A percentile compares a stretch with the other conserved stretches of the same genome.
These are phyloP conservation scores for Spinibarbus caldwelli DNA, from an alignment of 2,797 vertebrate species.

Conservation along the genomic window DNA sequence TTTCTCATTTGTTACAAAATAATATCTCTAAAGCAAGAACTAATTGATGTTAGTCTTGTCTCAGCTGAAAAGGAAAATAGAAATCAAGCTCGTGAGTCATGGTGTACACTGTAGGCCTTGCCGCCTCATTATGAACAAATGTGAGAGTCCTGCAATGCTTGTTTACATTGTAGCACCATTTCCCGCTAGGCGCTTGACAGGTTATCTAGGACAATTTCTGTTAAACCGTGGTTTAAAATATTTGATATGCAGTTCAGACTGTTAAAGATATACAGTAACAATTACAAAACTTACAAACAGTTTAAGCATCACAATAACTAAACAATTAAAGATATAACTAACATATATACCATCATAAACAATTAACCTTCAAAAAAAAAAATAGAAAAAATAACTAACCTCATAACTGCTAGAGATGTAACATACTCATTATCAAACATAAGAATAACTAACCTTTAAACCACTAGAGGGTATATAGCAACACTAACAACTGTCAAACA, in stretches of 20 bases:
- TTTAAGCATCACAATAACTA: background rate
- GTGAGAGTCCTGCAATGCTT: conserved; percentile 34
- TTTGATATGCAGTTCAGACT: background rate
- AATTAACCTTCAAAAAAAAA: background rate
- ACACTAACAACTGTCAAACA: background rate
- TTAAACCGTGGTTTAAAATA: background rate
- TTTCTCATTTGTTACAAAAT: conserved; percentile 10
- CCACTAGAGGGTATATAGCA: background rate
- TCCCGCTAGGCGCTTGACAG: conserved; percentile 6
- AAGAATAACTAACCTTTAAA: background rate
- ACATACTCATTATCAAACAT: background rate
- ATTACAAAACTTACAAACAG: background rate
- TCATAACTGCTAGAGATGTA: background rate
- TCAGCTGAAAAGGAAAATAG: background rate
- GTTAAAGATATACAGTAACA: conserved; percentile 3
- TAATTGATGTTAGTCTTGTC: background rate
- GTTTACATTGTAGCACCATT: conserved; percentile 19
- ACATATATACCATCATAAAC: background rate
- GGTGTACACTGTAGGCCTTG: conserved; percentile 12
- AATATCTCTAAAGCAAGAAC: background rate
- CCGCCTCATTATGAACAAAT: conserved; percentile 34
- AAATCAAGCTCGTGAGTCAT: background rate
- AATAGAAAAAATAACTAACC: background rate
- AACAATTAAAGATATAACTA: background rate
- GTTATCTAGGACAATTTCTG: background rate